Base-by-base conservation (phyloP, 2,888 invertebrate genomes). In the Ferrisia virgata region DNA sequence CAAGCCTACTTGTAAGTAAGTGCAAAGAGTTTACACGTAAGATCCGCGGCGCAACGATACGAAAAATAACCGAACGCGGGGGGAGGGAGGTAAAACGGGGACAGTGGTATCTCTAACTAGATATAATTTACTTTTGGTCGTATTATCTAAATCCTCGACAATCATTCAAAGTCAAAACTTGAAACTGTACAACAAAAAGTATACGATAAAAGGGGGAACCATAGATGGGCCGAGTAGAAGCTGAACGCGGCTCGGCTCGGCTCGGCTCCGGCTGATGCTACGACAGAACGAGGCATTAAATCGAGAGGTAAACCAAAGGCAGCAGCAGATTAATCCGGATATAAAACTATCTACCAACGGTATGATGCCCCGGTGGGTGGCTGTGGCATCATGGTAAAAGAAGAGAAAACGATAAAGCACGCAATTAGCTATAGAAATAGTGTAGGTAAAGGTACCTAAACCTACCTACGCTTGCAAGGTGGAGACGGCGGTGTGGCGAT, bases 101-200 rank as follows among this genome's bases (percentile, higher is more conserved):
- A 18, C 47, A 47, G 18, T 4, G 22, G n/a, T n/a, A n/a, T n/a
- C n/a, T 53, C 53, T 22, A 53, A 53, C 53, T 53, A 5, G 64
- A 64, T 31, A 28, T 64, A 64, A 64, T 64, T 64, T 31, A 64
- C 64, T 64, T 64, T 64, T 28, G 64, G 64, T 76, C 72, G 72
- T 76, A 33, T 76, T 76, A 76, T 76, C 72, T 11, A 76, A 76
- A 76, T 15, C 64, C 72, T 76, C 72, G 72, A 76, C 72, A 36
- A 76, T 76, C 72, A 76, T 76, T 76, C 72, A 76, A 76, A 76
- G 72, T 76, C 72, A 76, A 36, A 76, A 36, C 33, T 36, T 64
- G 53, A 53, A 53, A 8, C 53, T 11, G 53, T 53, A 53, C 64
- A 28, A 28, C 28, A 64, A 64, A 64, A 64, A 25, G 64, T 64